Base-by-base conservation (phyloP, 2,113 vertebrate genomes). In the Malurus elegans region DNA sequence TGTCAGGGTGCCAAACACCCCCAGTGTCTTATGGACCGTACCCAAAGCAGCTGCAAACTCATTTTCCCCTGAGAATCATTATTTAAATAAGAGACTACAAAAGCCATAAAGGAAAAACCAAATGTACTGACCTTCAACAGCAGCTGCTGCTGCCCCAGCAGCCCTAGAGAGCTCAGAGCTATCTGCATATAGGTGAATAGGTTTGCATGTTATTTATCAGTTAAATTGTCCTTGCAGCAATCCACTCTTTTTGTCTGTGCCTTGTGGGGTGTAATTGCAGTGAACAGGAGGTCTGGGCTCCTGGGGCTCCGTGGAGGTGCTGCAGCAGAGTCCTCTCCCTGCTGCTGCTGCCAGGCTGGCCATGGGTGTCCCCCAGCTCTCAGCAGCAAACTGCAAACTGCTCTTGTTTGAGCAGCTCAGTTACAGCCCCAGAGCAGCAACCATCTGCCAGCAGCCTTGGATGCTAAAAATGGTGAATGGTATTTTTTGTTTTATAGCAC, bases 21-120 rank as follows among this genome's bases (percentile, higher is more conserved):
- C 0, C 0, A 6, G 17, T 42, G 23, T 34, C 42, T 56, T 16
- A 31, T 0, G 18, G n/a, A 24, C 69, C 19, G 40, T 10, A n/a
- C 71, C 12, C 58, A 92, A 38, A 76, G 19, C 31, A 67, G 21
- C 69, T 90, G 40, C 79, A 80, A 86, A 70, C 3, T 8, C 15
- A 3, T 58, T 79, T 86, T n/a, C 14, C n/a, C 18, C 12, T 0
- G 5, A 51, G 48, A 71, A 53, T 64, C 36, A 31, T 87, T 75
- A 34, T 79, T 93, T 60, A 44, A 36, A 24, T 69, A 40, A 51
- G 32, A 64, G 17, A 56, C 58, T 26, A 51, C n/a, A n/a, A 54
- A 90, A 93, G 82, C 48, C 24, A 21, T 25, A 44, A 47, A 80
- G 50, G 50, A 24, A 65, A 72, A 72, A 53, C 36, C 5, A 44